Base-by-base conservation (phyloP, 2,888 invertebrate species). In the Girardia tigrina region DNA sequence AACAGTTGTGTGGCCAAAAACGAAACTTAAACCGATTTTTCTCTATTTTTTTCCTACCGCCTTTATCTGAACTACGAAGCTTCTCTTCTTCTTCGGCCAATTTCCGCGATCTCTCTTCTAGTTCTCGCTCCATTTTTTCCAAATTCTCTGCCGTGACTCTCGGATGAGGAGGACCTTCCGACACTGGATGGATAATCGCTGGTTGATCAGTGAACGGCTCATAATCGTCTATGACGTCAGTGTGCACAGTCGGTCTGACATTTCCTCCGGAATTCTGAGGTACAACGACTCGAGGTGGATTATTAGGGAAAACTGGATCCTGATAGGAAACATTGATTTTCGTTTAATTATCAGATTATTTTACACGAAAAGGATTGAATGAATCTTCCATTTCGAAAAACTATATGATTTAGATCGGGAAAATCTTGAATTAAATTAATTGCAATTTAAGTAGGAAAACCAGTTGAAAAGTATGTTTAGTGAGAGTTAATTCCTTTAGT, bases 51-150 rank as follows among this genome's bases (percentile, higher is more conserved):
- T n/a, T n/a, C n/a, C n/a, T n/a, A n/a, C n/a, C n/a, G n/a, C n/a
- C n/a, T n/a, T n/a, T n/a, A n/a, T n/a, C n/a, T n/a, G n/a, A n/a
- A n/a, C n/a, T n/a, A n/a, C n/a, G n/a, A 12, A 36, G 16, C 16
- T 16, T 36, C 16, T 36, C 36, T 36, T 36, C 36, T 36, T 36
- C 12, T 36, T 36, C 36, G 8, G 36, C 36, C 14, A 75, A 42
- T 12, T 75, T 74, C 0, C 36, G 36, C 1, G 76, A 75, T 20
- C 56, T 20, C 8, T 26, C 28, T 28, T 75, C 76, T 12, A 75
- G 23, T 23, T 75, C 76, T 12, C 76, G 75, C 29, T 75, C 75
- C n/a, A 75, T 42, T 14, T 74, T 26, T 26, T 75, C 76, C 14
- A 75, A 28, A 29, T 75, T 75, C 20, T 75, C 76, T 2, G 75